Conservation (phyloP, 2,888 invertebrate species). For the Epinotia brunnichana region DNA sequence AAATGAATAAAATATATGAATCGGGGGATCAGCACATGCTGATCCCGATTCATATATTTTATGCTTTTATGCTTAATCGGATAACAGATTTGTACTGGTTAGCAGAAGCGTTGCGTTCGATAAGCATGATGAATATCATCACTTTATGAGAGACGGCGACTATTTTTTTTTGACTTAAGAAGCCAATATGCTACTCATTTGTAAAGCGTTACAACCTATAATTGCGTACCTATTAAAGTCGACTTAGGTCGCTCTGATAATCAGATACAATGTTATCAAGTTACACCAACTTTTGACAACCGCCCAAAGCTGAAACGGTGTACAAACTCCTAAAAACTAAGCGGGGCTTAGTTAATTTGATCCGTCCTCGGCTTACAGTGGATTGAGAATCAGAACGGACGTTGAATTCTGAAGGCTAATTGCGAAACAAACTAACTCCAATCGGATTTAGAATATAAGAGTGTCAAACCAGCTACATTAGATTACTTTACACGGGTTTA, state of each 20-base stretch:
- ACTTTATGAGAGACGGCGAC: not conserved
- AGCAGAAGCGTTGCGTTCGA: too few relatives aligned
- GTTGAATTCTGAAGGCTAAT: not conserved
- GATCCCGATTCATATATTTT: too few relatives aligned
- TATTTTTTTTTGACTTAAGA: not conserved
- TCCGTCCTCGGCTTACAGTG: slow-evolving; percentile 1
- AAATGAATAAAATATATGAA: too few relatives aligned
- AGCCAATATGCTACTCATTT: not conserved
- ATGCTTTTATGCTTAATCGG: too few relatives aligned
- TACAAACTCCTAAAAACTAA: slow-evolving; percentile 32
- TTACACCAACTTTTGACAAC: slow-evolving; percentile 29
- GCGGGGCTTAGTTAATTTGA: slow-evolving; percentile 20
- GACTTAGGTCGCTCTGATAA: not conserved
- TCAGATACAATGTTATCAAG: slow-evolving; percentile 22
- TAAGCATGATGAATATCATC: too few relatives aligned
- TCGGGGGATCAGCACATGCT: too few relatives aligned
- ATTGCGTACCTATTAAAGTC: not conserved
- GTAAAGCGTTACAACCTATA: not conserved
- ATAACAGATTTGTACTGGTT: too few relatives aligned
- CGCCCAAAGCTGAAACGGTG: slow-evolving; percentile 6
- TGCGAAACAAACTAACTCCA: not conserved
- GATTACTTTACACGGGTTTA: too few relatives aligned
- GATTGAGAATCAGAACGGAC: not conserved
- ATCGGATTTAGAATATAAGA: not conserved
- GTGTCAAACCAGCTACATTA: too few relatives aligned